phyloP scores from a whole-genome alignment of 2,797 vertebrate genomes.

The Platalea minor region DNA sequence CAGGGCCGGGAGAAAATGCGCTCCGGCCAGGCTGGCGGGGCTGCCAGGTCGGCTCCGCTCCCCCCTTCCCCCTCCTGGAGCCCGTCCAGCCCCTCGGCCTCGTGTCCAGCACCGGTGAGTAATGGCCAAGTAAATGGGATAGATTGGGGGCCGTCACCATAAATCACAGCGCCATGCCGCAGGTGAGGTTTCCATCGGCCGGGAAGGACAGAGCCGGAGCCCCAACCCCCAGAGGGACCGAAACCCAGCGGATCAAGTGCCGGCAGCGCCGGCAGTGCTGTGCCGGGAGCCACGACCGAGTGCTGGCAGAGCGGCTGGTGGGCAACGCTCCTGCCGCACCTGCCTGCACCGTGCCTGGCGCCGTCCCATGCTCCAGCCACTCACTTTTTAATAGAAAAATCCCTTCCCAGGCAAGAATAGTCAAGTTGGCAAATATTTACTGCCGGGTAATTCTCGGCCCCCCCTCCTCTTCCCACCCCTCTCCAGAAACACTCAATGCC shows the following conservation, averaged over 20 bases:
- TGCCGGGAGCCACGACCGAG: background rate
- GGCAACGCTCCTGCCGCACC: background rate
- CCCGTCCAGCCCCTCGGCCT: background rate
- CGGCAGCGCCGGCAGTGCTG: background rate
- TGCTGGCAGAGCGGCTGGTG: background rate
- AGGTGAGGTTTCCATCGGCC: background rate
- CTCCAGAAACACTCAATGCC: background rate
- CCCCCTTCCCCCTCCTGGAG: background rate
- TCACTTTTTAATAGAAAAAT: background rate
- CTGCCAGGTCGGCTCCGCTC: background rate
- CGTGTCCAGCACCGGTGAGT: background rate
- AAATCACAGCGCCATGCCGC: background rate
- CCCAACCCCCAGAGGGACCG: background rate
- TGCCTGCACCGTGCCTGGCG: background rate
- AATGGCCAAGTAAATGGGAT: background rate
- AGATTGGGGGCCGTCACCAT: background rate
- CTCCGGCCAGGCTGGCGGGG: background rate
- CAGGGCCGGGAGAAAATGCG: background rate
- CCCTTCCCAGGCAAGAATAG: background rate
- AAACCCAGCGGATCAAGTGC: accelerated
- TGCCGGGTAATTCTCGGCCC: background rate
- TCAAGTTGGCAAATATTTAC: background rate
- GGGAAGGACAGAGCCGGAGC: background rate
- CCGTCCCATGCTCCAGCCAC: accelerated
- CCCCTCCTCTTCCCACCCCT: background rate